Evolutionary conservation across 2,113 vertebrate genomes (phyloP).

Genomic region (rat (Rattus norvegicus)): GRCr8 NC_086025.1:3225001-3225500

Average conservation of each 20-base stretch:
- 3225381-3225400: constrained; percentile 56
- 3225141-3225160: constrained; percentile 58
- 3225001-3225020: neutral
- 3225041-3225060: neutral
- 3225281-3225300: constrained; percentile 71
- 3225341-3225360: constrained; percentile 60
- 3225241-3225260: constrained; percentile 67
- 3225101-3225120: constrained; percentile 50
- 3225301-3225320: constrained; percentile 38
- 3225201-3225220: constrained; percentile 56
- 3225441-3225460: constrained; percentile 67
- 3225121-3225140: constrained; percentile 65
- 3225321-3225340: constrained; percentile 54
- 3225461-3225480: constrained; percentile 69
- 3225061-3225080: constrained; percentile 29
- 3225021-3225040: neutral
- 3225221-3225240: constrained; percentile 70
- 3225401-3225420: constrained; percentile 45
- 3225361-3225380: constrained; percentile 33
- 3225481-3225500: constrained; percentile 71
- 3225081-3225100: constrained; percentile 22
- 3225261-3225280: constrained; percentile 69
- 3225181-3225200: constrained; percentile 66
- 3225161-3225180: constrained; percentile 57
- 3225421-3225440: constrained; percentile 15